A percentile compares a stretch with the other conserved stretches of the same genome.
phyloP scores from a whole-genome alignment of 2,888 invertebrate genomes.

The Homarus gammarus region DNA sequence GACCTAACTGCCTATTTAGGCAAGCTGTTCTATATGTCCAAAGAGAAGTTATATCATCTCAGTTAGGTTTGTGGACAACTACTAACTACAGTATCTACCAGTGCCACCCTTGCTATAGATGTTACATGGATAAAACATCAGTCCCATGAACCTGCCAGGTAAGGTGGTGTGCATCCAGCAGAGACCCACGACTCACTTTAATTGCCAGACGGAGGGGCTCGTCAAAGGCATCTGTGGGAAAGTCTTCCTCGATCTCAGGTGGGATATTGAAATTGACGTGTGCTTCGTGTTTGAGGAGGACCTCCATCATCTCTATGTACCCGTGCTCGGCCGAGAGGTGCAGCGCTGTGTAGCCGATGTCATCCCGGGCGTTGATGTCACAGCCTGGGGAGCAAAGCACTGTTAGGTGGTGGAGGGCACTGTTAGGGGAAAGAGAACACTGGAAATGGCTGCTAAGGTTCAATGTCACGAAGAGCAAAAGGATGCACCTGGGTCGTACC shows the following conservation, averaged over 20 bases:
- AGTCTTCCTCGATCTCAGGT: slow-evolving; percentile 82
- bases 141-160: too few relatives aligned
- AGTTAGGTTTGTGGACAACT: too few relatives aligned
- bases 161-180: too few relatives aligned
- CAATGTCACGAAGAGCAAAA: too few relatives aligned
- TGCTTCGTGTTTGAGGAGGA: slow-evolving; percentile 88
- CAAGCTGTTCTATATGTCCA: too few relatives aligned
- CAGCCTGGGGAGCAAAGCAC: slow-evolving; percentile 84
- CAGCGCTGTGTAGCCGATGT: slow-evolving; percentile 93
- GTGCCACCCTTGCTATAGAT: too few relatives aligned
- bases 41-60: too few relatives aligned
- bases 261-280: slow-evolving; percentile 89
- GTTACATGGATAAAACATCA: too few relatives aligned
- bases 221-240: slow-evolving; percentile 80
- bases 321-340: slow-evolving; percentile 95
- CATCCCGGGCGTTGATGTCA: slow-evolving; percentile 90
- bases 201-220: slow-evolving; percentile 94
- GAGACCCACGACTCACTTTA: slow-evolving; percentile 81
- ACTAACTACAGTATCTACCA: too few relatives aligned
- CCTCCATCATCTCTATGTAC: slow-evolving; percentile 82
- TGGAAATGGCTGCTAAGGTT: too few relatives aligned
- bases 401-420: background rate
- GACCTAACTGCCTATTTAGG: too few relatives aligned
- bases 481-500: too few relatives aligned
- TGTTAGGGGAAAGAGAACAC: background rate